Evolutionary conservation across 2,888 invertebrate species (phyloP).

Genomic region (Harpalus rufipes): DNA sequence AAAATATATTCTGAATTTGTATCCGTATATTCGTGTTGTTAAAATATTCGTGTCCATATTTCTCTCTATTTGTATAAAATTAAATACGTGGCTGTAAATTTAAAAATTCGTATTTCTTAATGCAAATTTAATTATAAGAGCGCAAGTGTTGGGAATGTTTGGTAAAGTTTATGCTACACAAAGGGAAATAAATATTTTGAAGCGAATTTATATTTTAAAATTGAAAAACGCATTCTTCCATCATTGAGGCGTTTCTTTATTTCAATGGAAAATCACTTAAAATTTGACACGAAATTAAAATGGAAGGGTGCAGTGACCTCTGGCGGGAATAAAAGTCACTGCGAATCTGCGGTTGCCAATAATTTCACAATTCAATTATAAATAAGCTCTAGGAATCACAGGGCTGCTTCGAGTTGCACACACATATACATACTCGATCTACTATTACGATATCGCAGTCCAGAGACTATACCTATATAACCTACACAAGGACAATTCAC

Average conservation of each 20-base stretch:
- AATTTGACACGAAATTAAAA: slow-evolving; percentile 56
- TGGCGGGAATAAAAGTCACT: slow-evolving; percentile 59
- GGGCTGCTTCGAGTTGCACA: not conserved
- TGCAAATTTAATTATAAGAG: slow-evolving; percentile 12
- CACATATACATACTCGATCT: not conserved
- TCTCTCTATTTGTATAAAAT: not conserved
- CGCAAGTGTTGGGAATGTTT: slow-evolving; percentile 11
- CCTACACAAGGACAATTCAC: slow-evolving; percentile 3
- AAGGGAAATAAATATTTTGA: slow-evolving; percentile 38
- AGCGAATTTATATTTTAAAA: slow-evolving; percentile 43
- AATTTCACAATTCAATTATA: slow-evolving; percentile 66
- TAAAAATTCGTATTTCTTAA: slow-evolving; percentile 10
- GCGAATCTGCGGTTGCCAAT: slow-evolving; percentile 56
- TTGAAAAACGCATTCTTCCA: slow-evolving; percentile 24
- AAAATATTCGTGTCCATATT: not conserved
- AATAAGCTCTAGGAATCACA: slow-evolving; percentile 64
- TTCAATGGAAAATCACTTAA: slow-evolving; percentile 59
- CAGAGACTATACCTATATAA: not conserved
- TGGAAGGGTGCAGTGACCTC: slow-evolving; percentile 52
- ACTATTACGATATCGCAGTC: no score
- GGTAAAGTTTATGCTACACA: not conserved
- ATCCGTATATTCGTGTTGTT: not conserved
- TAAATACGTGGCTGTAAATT: slow-evolving; percentile 13
- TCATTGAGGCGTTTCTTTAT: slow-evolving; percentile 39
- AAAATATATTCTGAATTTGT: no score